These are phyloP conservation scores for Danio tinwini DNA, from an alignment of 2,797 vertebrate genomes.

Conservation along the genomic window DNA sequence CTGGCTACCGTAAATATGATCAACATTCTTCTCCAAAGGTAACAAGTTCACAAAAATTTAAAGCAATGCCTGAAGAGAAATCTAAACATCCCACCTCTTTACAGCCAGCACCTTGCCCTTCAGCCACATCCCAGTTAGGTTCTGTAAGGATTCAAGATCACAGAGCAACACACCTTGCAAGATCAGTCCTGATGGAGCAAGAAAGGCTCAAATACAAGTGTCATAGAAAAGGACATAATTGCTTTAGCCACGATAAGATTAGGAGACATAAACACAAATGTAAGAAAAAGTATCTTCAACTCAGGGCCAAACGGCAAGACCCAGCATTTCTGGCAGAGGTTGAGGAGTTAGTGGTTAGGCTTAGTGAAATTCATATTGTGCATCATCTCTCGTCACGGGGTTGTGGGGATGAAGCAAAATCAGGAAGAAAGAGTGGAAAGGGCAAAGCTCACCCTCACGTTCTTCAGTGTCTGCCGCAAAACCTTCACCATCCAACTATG, in stretches of 20 bases:
- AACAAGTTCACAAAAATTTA: slow-evolving; percentile 64
- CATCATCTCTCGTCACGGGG: slow-evolving; percentile 72
- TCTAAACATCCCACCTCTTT: slow-evolving; percentile 70
- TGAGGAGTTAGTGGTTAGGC: slow-evolving; percentile 88
- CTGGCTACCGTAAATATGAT: slow-evolving; percentile 9
- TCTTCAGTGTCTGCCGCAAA: slow-evolving; percentile 85
- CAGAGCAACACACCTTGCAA: slow-evolving; percentile 70
- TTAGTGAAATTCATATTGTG: slow-evolving; percentile 91
- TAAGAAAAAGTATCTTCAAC: slow-evolving; percentile 95
- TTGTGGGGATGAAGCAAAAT: slow-evolving; percentile 60
- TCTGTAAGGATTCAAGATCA: slow-evolving; percentile 50
- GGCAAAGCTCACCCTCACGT: slow-evolving; percentile 56
- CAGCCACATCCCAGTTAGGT: slow-evolving; percentile 64
- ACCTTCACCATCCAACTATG: slow-evolving; percentile 88
- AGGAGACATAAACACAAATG: slow-evolving; percentile 94
- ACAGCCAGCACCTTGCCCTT: slow-evolving; percentile 80
- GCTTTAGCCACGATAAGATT: slow-evolving; percentile 85
- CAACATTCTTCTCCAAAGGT: slow-evolving; percentile 69
- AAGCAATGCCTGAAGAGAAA: slow-evolving; percentile 68
- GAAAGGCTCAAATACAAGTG: slow-evolving; percentile 92
- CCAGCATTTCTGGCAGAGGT: slow-evolving; percentile 92
- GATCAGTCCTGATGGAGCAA: slow-evolving; percentile 72
- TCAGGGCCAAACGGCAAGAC: slow-evolving; percentile 85
- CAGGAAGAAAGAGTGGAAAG: slow-evolving; percentile 70
- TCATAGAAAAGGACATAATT: slow-evolving; percentile 87